These are phyloP conservation scores for Brassicogethes aeneus DNA, from an alignment of 2,888 invertebrate genomes.

Conservation along the genomic window DNA sequence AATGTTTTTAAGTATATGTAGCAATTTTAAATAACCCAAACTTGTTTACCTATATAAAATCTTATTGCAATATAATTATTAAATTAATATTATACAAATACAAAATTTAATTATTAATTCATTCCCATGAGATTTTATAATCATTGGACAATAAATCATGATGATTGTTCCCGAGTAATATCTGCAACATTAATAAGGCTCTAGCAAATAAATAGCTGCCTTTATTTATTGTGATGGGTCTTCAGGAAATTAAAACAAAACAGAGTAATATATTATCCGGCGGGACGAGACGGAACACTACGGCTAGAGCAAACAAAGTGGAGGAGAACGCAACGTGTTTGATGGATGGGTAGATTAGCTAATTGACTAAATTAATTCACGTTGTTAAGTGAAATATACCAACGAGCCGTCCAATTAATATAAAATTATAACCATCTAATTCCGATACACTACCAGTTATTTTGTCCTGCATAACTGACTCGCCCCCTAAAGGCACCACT, in stretches of 20 bases:
- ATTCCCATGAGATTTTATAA: no score
- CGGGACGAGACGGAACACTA: conserved; percentile 15
- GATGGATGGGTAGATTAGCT: conserved; percentile 28
- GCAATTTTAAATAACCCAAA: no score
- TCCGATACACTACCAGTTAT: no score
- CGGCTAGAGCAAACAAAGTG: neutral
- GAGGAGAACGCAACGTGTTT: conserved; percentile 16
- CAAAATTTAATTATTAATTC: no score
- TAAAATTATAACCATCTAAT: conserved; percentile 15
- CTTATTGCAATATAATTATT: no score
- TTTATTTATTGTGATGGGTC: conserved; percentile 8
- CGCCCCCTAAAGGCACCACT: no score
- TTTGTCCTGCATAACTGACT: no score
- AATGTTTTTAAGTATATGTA: no score
- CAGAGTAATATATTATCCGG: conserved; percentile 6
- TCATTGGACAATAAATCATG: neutral
- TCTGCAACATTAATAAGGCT: neutral
- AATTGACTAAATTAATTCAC: conserved; percentile 31
- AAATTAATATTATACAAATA: no score
- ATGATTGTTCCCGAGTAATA: no score
- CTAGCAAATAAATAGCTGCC: neutral
- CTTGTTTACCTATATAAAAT: no score
- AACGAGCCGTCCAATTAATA: conserved; percentile 17
- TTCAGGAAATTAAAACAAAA: conserved; percentile 14
- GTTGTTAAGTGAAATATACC: conserved; percentile 24